phyloP scores from a whole-genome alignment of 2,113 vertebrate species.

The Anolis sagrei region DNA sequence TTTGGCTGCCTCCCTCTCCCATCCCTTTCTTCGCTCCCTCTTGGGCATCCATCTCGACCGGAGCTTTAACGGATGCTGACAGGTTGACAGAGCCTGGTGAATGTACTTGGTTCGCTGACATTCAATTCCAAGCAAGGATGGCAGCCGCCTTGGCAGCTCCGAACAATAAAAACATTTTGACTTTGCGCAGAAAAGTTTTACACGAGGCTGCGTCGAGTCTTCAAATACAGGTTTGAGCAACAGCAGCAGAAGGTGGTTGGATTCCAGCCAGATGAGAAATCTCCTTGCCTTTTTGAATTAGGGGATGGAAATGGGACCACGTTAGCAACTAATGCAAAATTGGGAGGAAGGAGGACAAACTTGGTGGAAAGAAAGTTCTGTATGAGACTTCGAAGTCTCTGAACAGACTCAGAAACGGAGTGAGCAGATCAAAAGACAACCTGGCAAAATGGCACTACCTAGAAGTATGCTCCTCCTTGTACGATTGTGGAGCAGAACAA shows the following conservation, averaged over 20 bases:
- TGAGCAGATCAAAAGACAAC: too few species aligned
- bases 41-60: not conserved
- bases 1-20: not conserved
- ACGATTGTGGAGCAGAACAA: too few species aligned
- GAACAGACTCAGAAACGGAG: too few species aligned
- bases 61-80: constrained; percentile 16
- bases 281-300: constrained; percentile 19
- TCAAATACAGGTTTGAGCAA: not conserved
- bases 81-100: constrained; percentile 26
- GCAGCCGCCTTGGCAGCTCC: accelerated
- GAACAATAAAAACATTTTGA: not conserved
- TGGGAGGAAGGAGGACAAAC: constrained; percentile 1
- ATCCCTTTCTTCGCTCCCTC: constrained; percentile 11
- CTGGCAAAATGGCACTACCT: too few species aligned
- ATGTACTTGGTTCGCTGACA: constrained; percentile 20
- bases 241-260: not conserved
- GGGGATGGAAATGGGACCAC: not conserved
- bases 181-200: constrained; percentile 20
- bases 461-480: too few species aligned
- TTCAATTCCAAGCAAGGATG: not conserved
- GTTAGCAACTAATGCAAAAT: not conserved
- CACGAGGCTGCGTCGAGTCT: not conserved
- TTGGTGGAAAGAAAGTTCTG: not conserved
- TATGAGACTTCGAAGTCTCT: too few species aligned
- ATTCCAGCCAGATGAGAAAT: constrained; percentile 1